Conservation (phyloP, 2,113 vertebrate species). For the Cranoglanis bouderius region DNA sequence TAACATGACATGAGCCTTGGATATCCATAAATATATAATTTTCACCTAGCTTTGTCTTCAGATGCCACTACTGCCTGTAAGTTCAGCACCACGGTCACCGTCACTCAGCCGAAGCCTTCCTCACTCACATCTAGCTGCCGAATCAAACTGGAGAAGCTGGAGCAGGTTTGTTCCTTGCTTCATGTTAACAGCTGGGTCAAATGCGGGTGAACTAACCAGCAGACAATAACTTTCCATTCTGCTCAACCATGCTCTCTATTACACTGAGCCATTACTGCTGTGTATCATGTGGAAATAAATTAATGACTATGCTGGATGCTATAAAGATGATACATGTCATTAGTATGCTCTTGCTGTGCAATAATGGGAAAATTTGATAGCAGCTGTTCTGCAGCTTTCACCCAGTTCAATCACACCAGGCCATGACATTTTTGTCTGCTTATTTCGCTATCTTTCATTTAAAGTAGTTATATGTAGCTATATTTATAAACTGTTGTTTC, state of each 20-base stretch:
- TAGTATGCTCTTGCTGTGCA: constrained; percentile 23
- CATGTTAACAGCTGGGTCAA: constrained; percentile 21
- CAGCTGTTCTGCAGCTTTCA: constrained; percentile 24
- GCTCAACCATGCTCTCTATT: not conserved
- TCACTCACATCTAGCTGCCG: constrained; percentile 66
- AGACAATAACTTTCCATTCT: constrained; percentile 25
- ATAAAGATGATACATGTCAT: constrained; percentile 23
- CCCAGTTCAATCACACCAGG: constrained; percentile 4
- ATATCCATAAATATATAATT: not conserved
- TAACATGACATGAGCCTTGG: not conserved
- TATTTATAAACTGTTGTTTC: not conserved
- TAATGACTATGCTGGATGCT: constrained; percentile 27
- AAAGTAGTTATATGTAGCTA: not conserved
- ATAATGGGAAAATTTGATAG: constrained; percentile 39
- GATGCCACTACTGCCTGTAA: constrained; percentile 57
- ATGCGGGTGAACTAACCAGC: not conserved
- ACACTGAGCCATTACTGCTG: constrained; percentile 31
- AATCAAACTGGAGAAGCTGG: constrained; percentile 79
- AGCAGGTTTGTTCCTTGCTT: constrained; percentile 76
- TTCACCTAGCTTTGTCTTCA: constrained; percentile 21
- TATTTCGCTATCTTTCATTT: not conserved
- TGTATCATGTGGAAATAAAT: constrained; percentile 34
- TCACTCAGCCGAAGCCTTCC: constrained; percentile 64
- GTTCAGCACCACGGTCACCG: constrained; percentile 52
- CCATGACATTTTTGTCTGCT: constrained; percentile 9